A percentile compares a stretch with the other conserved stretches of the same genome.
Evolutionary conservation across 2,113 vertebrate species (phyloP).

Genomic region (Prolemur simus): DNA sequence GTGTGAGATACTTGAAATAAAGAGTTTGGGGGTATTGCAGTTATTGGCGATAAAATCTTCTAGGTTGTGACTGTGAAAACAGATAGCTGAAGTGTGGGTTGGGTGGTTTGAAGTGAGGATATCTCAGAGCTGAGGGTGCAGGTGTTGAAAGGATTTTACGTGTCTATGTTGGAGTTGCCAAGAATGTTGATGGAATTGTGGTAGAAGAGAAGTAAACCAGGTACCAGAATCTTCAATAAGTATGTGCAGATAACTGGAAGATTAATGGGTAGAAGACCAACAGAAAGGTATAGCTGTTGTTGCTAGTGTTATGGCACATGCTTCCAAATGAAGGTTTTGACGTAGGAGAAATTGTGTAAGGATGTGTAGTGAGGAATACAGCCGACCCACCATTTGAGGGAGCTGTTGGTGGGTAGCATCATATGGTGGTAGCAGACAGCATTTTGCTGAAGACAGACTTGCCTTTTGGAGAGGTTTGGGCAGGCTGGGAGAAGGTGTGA

Average conservation of each 20-base stretch:
- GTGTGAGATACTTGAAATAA: neutral
- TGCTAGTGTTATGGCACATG: neutral
- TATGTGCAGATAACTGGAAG: neutral
- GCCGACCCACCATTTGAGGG: neutral
- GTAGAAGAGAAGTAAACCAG: neutral
- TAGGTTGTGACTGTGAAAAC: neutral
- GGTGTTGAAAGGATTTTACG: neutral
- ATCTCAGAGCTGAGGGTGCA: neutral
- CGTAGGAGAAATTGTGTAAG: neutral
- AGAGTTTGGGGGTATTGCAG: neutral
- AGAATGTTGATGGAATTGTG: neutral
- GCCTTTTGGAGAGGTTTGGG: neutral
- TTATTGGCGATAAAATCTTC: neutral
- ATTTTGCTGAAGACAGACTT: neutral
- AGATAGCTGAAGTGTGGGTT: neutral
- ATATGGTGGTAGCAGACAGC: neutral
- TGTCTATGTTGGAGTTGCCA: neutral
- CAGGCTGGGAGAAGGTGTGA: neutral
- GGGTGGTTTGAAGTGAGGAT: neutral
- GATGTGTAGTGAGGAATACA: neutral
- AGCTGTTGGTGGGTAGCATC: neutral
- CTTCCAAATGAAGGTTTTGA: neutral
- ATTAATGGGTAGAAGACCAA: neutral
- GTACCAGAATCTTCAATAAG: neutral
- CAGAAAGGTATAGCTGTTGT: neutral